A percentile compares a stretch with the other conserved stretches of the same genome.
Evolutionary conservation across 2,888 invertebrate genomes (phyloP).

Genomic region (Pandemis heparana): DNA sequence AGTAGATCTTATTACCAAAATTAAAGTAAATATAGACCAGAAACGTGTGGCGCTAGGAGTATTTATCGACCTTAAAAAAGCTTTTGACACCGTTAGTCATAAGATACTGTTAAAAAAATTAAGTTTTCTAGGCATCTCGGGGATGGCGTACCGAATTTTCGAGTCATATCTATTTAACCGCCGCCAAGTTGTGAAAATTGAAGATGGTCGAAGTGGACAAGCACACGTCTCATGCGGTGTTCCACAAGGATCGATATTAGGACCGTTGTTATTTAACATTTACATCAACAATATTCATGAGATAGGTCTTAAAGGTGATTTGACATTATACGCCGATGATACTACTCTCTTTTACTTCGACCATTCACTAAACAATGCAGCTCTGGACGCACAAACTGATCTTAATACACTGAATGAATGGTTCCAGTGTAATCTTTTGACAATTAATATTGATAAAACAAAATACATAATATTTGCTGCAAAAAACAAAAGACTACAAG

Average conservation of each 20-base stretch:
- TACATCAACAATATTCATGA: neutral
- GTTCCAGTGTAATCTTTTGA: neutral
- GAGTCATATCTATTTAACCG: neutral
- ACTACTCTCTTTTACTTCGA: neutral
- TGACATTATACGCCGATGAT: neutral
- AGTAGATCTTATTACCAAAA: neutral
- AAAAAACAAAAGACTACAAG: neutral
- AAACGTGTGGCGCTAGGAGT: neutral
- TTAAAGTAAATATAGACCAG: neutral
- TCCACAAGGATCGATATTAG: neutral
- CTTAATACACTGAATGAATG: neutral
- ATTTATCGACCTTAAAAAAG: neutral
- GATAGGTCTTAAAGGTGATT: neutral
- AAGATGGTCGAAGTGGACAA: too few species aligned
- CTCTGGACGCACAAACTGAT: neutral
- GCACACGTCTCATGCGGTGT: neutral
- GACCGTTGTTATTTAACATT: too few species aligned
- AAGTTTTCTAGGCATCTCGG: neutral
- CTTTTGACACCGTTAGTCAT: too few species aligned
- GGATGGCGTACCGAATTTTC: neutral
- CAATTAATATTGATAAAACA: neutral
- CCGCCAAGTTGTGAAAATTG: neutral
- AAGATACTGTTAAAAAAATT: neutral
- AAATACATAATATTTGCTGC: neutral
- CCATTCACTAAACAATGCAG: neutral